Conservation (phyloP, 2,888 invertebrate species). For the Harpagoxenus sublaevis region DNA sequence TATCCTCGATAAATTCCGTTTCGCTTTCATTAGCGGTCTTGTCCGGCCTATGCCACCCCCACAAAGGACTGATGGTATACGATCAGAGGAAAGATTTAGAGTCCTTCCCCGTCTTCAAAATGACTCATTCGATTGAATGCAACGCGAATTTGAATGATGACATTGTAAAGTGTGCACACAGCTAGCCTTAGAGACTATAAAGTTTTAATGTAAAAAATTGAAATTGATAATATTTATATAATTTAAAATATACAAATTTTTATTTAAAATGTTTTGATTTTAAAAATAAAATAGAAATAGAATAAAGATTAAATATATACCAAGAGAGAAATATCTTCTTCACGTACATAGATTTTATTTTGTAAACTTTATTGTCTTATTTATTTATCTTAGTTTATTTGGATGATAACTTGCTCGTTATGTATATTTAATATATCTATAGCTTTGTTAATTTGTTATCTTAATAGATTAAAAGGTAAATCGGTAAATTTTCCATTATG, state of each 20-base stretch:
- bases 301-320: background rate
- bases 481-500: background rate
- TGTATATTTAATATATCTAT: no score
- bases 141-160: background rate
- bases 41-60: slow-evolving; percentile 62
- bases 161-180: no score
- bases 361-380: background rate
- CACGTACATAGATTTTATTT: background rate
- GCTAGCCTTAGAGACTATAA: background rate
- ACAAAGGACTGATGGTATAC: slow-evolving; percentile 10
- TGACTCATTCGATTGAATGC: background rate
- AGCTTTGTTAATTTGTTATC: background rate
- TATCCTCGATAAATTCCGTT: slow-evolving; percentile 83
- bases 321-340: background rate
- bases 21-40: slow-evolving; percentile 83
- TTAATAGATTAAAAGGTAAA: background rate
- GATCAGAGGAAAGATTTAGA: slow-evolving; percentile 71
- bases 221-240: background rate
- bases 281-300: background rate
- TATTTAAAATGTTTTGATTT: background rate
- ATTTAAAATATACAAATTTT: background rate
- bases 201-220: background rate
- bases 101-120: background rate
- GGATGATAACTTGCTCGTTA: no score
- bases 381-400: background rate